phyloP scores from a whole-genome alignment of 2,113 vertebrate species.

The Aegotheles bennettii region DNA sequence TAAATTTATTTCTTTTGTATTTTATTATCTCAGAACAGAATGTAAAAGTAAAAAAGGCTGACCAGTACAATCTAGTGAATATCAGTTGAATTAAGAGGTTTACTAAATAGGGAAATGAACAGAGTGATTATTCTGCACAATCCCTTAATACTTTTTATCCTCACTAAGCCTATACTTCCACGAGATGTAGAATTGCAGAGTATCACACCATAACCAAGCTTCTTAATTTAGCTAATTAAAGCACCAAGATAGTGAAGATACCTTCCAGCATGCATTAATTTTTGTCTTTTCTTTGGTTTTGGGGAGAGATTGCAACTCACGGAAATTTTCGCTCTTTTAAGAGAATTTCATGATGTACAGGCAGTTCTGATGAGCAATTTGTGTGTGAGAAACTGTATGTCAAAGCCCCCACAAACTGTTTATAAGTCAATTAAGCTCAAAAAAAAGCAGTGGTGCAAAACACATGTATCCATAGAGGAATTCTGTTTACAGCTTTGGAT shows the following conservation, averaged over 20 bases:
- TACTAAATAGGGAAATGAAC: background rate
- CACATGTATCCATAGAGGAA: background rate
- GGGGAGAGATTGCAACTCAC: background rate
- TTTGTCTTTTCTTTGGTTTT: background rate
- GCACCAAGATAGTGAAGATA: background rate
- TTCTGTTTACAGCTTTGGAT: background rate
- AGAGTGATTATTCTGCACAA: background rate
- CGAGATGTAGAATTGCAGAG: background rate
- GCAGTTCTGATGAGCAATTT: background rate
- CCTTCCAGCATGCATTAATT: background rate
- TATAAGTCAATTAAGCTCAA: background rate
- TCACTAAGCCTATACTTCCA: background rate
- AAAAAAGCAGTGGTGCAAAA: background rate
- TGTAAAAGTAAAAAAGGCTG: background rate
- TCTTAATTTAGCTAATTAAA: background rate
- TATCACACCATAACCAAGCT: background rate
- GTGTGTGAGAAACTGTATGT: background rate
- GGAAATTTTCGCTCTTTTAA: background rate
- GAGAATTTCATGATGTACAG: background rate
- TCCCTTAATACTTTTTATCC: background rate
- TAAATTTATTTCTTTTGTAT: background rate
- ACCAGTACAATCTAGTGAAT: background rate
- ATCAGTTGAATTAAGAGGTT: background rate
- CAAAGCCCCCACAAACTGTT: background rate
- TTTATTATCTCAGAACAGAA: background rate